phyloP scores from a whole-genome alignment of 2,888 invertebrate species.

The Synergus gifuensis region DNA sequence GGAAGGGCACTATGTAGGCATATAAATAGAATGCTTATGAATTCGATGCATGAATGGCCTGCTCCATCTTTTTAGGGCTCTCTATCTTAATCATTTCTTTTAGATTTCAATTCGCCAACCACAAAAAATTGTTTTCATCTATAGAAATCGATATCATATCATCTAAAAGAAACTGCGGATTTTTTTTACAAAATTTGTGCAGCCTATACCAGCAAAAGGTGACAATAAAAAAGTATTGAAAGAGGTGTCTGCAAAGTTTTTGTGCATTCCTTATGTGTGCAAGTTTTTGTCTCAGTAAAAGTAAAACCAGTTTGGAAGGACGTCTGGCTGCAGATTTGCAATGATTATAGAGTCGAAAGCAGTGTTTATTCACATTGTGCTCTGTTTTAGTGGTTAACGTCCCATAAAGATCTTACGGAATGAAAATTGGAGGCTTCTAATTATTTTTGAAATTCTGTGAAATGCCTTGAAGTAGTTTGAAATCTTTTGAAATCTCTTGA shows the following conservation, averaged over 20 bases:
- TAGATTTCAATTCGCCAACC: not conserved
- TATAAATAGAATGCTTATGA: conserved; percentile 7
- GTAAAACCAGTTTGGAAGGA: conserved; percentile 65
- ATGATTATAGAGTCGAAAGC: conserved; percentile 4
- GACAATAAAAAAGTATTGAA: not conserved
- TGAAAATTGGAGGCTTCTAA: too few relatives aligned
- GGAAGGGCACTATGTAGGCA: conserved; percentile 26
- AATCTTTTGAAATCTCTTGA: not conserved
- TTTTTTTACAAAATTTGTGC: not conserved
- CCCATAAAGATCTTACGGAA: not conserved
- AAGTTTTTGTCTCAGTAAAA: conserved; percentile 39
- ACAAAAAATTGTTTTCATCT: not conserved
- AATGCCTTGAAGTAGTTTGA: conserved; percentile 17
- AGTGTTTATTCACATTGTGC: conserved; percentile 1
- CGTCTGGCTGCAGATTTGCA: conserved; percentile 55
- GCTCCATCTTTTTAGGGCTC: conserved; percentile 10
- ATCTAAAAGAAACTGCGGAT: not conserved
- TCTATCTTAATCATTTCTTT: not conserved
- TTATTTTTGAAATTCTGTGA: too few relatives aligned
- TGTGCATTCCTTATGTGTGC: conserved; percentile 1
- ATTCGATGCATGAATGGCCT: conserved; percentile 14
- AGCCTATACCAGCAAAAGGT: not conserved
- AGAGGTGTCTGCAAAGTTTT: not conserved
- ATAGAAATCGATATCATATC: not conserved
- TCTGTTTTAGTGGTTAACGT: conserved; percentile 5